A percentile compares a stretch with the other conserved stretches of the same genome.
Conservation (phyloP, 2,888 invertebrate species). For the Calameuta pallipes region DNA sequence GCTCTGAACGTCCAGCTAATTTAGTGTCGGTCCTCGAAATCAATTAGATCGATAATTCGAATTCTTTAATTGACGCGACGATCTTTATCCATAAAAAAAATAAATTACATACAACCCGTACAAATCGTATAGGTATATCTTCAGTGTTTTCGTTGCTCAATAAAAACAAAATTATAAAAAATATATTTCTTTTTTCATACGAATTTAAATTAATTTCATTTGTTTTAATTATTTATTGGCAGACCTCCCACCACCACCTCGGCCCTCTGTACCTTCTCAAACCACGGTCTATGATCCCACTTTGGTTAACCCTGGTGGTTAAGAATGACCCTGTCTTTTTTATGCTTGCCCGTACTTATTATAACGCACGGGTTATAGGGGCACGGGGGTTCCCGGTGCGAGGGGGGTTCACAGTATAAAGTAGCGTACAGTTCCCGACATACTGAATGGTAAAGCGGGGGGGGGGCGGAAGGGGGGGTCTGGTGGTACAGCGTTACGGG, state of each 20-base stretch:
- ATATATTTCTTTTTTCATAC: background rate
- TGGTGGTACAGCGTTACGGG: background rate
- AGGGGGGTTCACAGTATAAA: background rate
- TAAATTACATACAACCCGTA: background rate
- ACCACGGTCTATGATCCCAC: background rate
- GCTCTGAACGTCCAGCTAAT: background rate
- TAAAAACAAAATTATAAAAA: background rate
- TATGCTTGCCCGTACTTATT: slow-evolving; percentile 40
- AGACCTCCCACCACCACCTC: background rate
- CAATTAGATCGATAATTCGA: background rate
- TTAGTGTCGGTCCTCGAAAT: background rate
- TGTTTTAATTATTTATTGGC: background rate
- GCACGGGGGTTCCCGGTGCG: slow-evolving; percentile 7
- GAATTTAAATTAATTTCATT: background rate
- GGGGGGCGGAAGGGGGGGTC: background rate
- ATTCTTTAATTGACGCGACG: background rate
- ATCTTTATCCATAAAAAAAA: background rate
- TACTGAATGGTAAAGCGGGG: slow-evolving; percentile 5
- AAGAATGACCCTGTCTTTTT: slow-evolving; percentile 37
- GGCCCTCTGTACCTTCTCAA: too few relatives aligned
- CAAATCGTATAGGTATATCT: background rate
- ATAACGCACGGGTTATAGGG: slow-evolving; percentile 20
- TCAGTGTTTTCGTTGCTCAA: background rate
- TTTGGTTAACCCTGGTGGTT: slow-evolving; percentile 9
- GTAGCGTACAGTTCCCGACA: slow-evolving; percentile 12